Evolutionary conservation across 2,888 invertebrate species (phyloP), one percentile per base, ranked within the genome.

Genomic region (Drosophila bunnanda): DNA sequence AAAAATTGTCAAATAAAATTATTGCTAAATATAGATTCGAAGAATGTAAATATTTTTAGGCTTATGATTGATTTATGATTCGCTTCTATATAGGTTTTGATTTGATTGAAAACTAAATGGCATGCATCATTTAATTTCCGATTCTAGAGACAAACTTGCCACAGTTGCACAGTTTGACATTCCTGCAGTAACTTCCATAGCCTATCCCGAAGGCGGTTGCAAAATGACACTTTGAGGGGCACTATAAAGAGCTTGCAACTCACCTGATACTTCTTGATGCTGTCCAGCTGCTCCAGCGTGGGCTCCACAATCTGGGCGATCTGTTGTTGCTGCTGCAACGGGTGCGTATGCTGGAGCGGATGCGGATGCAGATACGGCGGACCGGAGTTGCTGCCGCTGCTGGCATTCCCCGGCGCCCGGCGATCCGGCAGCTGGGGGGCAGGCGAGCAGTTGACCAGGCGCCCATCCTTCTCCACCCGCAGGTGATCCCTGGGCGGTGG

Each of bases 181-280:
- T 38, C 9, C 2, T 38, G 8, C n/a, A 4, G 1, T 3, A 38
- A 38, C n/a, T 38, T 38, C 8, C 38, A 38, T 38, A 38, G 38
- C 38, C 38, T 38, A 38, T 1, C 38, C 38, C 38, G 38, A 7
- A 38, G 38, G 38, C 38, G n/a, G n/a, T 8, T 6, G 2, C 38
- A 38, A 38, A 38, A 38, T 38, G 1, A n/a, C 34, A 36, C 8
- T 38, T 38, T n/a, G 4, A 17, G 39, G 0, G 39, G 0, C n/a
- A 38, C 20, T 50, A 36, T 46, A 10, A 30, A 12, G 15, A 2
- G 13, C 12, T 17, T 17, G 7, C 7, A 22, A 82, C 94, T 94
- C 84, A 98, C 97, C 96, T 97, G 97, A 93, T 97, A 98, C 92
- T 97, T 97, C 90, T 96, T 96, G 92, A 98, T 97, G 92, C 97